Conservation (phyloP, 2,888 invertebrate species). For the Catocala nupta region DNA sequence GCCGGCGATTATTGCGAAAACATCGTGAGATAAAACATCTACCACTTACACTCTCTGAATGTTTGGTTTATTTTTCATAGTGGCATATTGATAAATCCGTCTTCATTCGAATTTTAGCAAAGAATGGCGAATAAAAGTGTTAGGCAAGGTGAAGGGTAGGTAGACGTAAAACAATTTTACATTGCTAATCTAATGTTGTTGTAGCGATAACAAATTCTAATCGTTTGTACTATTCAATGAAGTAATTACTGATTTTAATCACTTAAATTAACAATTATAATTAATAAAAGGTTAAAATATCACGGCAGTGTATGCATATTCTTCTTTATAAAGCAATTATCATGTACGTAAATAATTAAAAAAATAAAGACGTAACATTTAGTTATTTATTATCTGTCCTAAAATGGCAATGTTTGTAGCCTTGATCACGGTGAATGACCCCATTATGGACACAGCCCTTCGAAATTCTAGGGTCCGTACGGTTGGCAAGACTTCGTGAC, state of each 20-base stretch:
- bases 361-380: neutral
- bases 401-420: conserved; percentile 43
- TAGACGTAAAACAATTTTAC: conserved; percentile 26
- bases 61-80: too few species aligned
- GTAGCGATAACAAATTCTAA: neutral
- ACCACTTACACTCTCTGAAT: neutral
- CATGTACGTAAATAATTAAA: too few species aligned
- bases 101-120: neutral
- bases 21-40: neutral
- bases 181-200: neutral
- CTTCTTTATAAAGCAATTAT: too few species aligned
- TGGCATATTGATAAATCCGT: too few species aligned
- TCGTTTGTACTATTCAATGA: too few species aligned
- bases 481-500: conserved; percentile 61
- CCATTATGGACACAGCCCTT: conserved; percentile 46
- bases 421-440: conserved; percentile 60
- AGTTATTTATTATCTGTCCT: neutral
- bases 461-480: conserved; percentile 39
- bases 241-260: too few species aligned
- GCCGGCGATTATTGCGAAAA: conserved; percentile 36
- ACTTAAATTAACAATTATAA: too few species aligned
- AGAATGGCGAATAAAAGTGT: neutral
- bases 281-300: too few species aligned
- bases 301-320: too few species aligned
- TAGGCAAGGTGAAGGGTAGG: conserved; percentile 8